Conservation (phyloP, 2,797 vertebrate genomes). For the Gymnothorax reevesii region DNA sequence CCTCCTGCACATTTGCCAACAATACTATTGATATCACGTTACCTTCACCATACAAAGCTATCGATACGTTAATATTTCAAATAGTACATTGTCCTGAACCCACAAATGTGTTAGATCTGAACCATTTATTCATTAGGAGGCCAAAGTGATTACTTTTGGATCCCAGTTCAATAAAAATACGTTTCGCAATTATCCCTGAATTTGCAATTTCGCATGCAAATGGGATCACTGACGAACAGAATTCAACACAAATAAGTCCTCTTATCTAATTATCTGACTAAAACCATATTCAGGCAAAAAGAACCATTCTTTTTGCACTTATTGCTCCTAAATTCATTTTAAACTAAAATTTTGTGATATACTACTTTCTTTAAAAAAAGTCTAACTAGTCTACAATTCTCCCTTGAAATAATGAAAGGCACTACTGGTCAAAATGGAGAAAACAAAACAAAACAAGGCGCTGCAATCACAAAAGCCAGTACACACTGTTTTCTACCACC, state of each 20-base stretch:
- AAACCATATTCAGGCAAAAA: slow-evolving; percentile 72
- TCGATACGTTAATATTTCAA: slow-evolving; percentile 65
- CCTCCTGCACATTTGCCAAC: slow-evolving; percentile 80
- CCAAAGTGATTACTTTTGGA: slow-evolving; percentile 77
- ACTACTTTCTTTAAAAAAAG: slow-evolving; percentile 61
- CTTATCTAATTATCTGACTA: slow-evolving; percentile 78
- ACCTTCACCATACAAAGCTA: slow-evolving; percentile 79
- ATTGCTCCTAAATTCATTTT: slow-evolving; percentile 79
- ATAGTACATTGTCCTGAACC: slow-evolving; percentile 62
- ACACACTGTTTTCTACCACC: slow-evolving; percentile 66
- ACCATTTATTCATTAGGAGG: slow-evolving; percentile 72
- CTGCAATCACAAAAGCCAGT: slow-evolving; percentile 68
- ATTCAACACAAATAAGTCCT: slow-evolving; percentile 90
- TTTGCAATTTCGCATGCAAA: slow-evolving; percentile 71
- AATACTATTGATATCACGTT: slow-evolving; percentile 82
- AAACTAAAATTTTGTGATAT: slow-evolving; percentile 54
- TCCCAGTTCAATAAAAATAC: slow-evolving; percentile 68
- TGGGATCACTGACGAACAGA: slow-evolving; percentile 92
- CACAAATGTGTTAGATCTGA: slow-evolving; percentile 68
- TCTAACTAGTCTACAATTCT: slow-evolving; percentile 81
- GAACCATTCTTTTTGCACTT: slow-evolving; percentile 74
- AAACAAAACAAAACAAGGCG: slow-evolving; percentile 70
- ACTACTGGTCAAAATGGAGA: slow-evolving; percentile 93
- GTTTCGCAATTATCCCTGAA: slow-evolving; percentile 83
- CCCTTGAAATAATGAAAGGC: slow-evolving; percentile 94